phyloP scores from a whole-genome alignment of 2,797 vertebrate genomes.

The Apogon talboti region DNA sequence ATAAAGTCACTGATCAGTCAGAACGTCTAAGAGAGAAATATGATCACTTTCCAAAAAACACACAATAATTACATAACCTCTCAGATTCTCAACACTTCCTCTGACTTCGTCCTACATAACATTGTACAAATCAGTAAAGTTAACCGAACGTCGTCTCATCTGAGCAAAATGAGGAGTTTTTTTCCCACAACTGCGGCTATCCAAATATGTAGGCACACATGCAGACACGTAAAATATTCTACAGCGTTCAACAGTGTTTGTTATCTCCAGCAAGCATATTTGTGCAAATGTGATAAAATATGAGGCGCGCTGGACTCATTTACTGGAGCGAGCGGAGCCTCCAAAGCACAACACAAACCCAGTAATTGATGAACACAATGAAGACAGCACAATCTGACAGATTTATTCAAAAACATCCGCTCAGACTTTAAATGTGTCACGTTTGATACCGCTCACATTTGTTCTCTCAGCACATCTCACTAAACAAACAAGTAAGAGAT shows the following conservation, averaged over 20 bases:
- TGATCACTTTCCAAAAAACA: too few species aligned
- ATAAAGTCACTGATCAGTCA: too few species aligned
- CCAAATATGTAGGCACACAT: slow-evolving; percentile 4
- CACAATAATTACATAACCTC: too few species aligned
- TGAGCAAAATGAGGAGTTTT: not conserved
- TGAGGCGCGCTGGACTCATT: slow-evolving; percentile 24
- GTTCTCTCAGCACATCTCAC: slow-evolving; percentile 61
- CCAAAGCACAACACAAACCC: slow-evolving; percentile 36
- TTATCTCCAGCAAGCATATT: slow-evolving; percentile 48
- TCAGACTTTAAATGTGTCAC: slow-evolving; percentile 55
- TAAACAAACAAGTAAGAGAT: slow-evolving; percentile 69
- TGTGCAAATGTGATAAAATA: slow-evolving; percentile 47
- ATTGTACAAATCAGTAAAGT: too few species aligned
- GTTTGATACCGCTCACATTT: slow-evolving; percentile 65
- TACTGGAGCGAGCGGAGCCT: slow-evolving; percentile 24
- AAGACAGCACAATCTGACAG: slow-evolving; percentile 54
- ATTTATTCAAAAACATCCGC: slow-evolving; percentile 66
- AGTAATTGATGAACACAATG: slow-evolving; percentile 55
- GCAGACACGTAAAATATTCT: slow-evolving; percentile 15
- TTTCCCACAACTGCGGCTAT: not conserved
- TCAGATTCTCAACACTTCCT: too few species aligned
- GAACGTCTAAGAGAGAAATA: too few species aligned
- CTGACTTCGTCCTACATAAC: too few species aligned
- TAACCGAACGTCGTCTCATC: too few species aligned
- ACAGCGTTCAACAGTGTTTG: slow-evolving; percentile 17